Conservation (phyloP, 2,113 vertebrate species). For the Clarias gariepinus region DNA sequence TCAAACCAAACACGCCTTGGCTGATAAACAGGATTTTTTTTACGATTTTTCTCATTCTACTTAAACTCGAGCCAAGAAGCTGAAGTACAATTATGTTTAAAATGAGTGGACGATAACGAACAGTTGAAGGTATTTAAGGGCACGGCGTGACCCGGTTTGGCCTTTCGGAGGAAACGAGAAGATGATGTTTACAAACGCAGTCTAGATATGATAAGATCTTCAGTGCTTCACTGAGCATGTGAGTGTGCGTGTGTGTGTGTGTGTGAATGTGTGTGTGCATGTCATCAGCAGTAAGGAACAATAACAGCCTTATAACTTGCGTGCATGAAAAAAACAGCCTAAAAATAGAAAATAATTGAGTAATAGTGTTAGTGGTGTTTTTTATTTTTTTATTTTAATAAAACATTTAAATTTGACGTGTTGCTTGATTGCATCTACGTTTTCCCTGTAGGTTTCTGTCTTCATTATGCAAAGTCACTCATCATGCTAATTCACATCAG, state of each 20-base stretch:
- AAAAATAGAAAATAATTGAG: background rate
- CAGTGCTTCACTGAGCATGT: background rate
- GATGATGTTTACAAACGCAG: background rate
- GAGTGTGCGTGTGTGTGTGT: no score
- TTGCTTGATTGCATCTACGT: no score
- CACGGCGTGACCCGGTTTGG: background rate
- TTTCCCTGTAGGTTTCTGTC: no score
- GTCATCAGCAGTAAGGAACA: constrained; percentile 8
- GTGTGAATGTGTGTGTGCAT: background rate
- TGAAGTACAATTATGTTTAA: background rate
- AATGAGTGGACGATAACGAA: background rate
- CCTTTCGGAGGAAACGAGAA: background rate
- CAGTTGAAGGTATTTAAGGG: background rate
- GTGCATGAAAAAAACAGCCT: background rate
- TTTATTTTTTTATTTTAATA: no score
- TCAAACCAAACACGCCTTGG: no score
- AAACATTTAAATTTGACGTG: background rate
- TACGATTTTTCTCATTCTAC: background rate
- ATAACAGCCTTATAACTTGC: background rate
- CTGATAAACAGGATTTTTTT: background rate
- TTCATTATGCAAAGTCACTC: no score
- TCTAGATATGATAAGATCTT: background rate
- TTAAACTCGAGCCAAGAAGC: background rate
- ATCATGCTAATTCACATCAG: no score
- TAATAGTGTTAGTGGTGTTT: no score